Percentiles rank a stretch among this genome's conserved stretches.
Evolutionary conservation across 2,888 invertebrate genomes (phyloP).

Genomic region (Platycheirus albimanus): DNA sequence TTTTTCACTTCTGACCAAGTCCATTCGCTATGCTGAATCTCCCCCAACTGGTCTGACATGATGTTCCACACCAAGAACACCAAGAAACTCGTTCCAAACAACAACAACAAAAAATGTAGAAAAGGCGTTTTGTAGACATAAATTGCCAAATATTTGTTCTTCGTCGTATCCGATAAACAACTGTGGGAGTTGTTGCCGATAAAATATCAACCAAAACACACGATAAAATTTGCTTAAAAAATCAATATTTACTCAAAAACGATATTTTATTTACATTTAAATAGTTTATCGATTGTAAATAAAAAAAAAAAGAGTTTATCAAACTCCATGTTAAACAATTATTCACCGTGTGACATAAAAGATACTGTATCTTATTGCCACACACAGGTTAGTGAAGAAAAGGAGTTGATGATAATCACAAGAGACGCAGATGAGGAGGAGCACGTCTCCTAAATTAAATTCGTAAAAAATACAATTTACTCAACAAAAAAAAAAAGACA

Average conservation of each 20-base stretch:
- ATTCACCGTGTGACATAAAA: too few relatives aligned
- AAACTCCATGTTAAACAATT: neutral
- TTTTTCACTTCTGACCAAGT: constrained; percentile 4
- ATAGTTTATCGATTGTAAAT: constrained; percentile 21
- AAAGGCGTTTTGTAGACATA: constrained; percentile 12
- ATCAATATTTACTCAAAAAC: constrained; percentile 19
- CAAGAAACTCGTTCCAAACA: neutral
- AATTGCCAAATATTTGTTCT: constrained; percentile 29
- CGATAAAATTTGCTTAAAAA: constrained; percentile 9
- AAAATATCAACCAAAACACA: too few relatives aligned
- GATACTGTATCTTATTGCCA: too few relatives aligned
- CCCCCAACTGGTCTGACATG: constrained; percentile 12
- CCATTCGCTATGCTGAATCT: neutral
- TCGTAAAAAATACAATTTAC: too few relatives aligned
- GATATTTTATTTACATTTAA: constrained; percentile 25
- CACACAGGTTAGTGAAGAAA: too few relatives aligned
- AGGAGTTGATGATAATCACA: too few relatives aligned
- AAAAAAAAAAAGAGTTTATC: neutral
- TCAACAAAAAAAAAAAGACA: too few relatives aligned
- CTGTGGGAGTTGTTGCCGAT: constrained; percentile 14
- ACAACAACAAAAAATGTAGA: neutral
- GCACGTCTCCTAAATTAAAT: too few relatives aligned
- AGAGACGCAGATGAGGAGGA: too few relatives aligned
- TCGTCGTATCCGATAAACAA: constrained; percentile 17
- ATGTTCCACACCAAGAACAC: neutral